Conservation (phyloP, 92 coral and sea anemone species). For the Montipora capitata region DNA sequence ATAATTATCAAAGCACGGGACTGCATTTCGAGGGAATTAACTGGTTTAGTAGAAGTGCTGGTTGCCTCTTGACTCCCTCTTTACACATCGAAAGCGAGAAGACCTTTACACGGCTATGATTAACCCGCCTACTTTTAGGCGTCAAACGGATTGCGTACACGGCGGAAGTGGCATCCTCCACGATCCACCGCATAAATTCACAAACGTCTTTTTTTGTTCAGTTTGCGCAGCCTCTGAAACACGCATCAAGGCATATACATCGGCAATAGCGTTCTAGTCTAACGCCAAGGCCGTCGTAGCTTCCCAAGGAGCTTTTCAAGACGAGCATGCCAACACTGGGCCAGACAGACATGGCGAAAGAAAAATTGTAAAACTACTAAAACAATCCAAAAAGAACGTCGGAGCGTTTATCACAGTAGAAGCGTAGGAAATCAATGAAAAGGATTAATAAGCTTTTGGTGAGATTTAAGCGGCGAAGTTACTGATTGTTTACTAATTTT, state of each 20-base stretch:
- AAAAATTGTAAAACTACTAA: background rate
- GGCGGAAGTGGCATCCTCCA: slow-evolving; percentile 61
- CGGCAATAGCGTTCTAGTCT: background rate
- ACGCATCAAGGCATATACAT: background rate
- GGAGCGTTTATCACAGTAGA: slow-evolving; percentile 36
- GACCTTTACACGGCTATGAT: slow-evolving; percentile 37
- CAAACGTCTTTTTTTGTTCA: slow-evolving; percentile 9
- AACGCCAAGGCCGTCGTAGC: background rate
- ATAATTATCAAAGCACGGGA: background rate
- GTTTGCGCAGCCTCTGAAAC: background rate
- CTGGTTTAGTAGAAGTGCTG: slow-evolving; percentile 24
- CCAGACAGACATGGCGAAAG: background rate
- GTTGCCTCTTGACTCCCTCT: slow-evolving; percentile 33
- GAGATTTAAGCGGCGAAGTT: background rate
- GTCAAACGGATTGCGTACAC: slow-evolving; percentile 51
- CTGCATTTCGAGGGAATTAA: slow-evolving; percentile 37
- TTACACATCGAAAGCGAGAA: slow-evolving; percentile 42
- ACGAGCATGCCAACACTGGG: slow-evolving; percentile 1
- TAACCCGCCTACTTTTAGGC: slow-evolving; percentile 55
- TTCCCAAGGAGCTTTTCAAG: background rate
- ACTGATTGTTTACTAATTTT: background rate
- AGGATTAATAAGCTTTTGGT: background rate
- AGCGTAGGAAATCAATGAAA: background rate
- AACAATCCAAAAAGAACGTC: slow-evolving; percentile 3
- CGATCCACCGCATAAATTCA: slow-evolving; percentile 28